phyloP scores from a whole-genome alignment of 2,888 invertebrate genomes.

The Fragum sueziense region DNA sequence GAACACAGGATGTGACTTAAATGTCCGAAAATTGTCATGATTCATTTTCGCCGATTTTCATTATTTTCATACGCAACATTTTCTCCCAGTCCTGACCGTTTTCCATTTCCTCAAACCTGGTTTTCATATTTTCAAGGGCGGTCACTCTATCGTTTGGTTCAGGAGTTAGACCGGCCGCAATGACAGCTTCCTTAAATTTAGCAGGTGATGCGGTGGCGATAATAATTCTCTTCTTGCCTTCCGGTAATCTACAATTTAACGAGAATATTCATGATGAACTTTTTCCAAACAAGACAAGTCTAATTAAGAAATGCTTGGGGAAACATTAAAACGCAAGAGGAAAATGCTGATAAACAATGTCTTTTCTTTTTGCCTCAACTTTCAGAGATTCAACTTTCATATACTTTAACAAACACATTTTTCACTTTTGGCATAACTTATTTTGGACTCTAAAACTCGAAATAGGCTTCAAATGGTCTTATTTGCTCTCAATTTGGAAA shows the following conservation, averaged over 20 bases:
- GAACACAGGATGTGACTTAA: too few species aligned
- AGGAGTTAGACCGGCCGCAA: slow-evolving; percentile 74
- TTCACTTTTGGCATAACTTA: too few species aligned
- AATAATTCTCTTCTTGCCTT: slow-evolving; percentile 67
- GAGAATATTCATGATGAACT: too few species aligned
- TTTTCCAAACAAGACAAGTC: too few species aligned
- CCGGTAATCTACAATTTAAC: neutral
- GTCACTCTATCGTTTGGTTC: slow-evolving; percentile 61
- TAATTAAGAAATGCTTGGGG: too few species aligned
- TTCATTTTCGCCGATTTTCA: slow-evolving; percentile 21
- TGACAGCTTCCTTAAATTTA: slow-evolving; percentile 82
- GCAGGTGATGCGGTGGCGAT: slow-evolving; percentile 82
- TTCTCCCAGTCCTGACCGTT: slow-evolving; percentile 76
- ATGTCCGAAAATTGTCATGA: too few species aligned
- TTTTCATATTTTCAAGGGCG: slow-evolving; percentile 64
- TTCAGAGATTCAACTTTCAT: too few species aligned
- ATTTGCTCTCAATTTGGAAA: too few species aligned
- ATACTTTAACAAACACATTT: too few species aligned
- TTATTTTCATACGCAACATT: slow-evolving; percentile 70
- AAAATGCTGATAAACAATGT: neutral
- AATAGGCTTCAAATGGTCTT: too few species aligned
- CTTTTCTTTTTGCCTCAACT: neutral
- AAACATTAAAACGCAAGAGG: neutral
- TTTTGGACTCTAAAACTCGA: too few species aligned
- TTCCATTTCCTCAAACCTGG: slow-evolving; percentile 72